Base-by-base conservation (phyloP, 1,140 invertebrate species). In the Lepidurus arcticus region DNA sequence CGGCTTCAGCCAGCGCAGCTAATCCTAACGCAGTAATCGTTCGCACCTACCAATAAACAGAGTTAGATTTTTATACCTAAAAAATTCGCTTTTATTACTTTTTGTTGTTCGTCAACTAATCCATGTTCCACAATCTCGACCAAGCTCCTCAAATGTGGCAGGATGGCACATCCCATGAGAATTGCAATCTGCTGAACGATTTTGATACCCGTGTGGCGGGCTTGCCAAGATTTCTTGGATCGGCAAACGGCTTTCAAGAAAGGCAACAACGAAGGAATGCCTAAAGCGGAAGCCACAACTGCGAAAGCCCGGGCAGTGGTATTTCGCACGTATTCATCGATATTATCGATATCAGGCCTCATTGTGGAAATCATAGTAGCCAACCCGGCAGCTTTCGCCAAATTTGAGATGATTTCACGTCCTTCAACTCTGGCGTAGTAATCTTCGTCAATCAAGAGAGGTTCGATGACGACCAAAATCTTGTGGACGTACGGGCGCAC, bases 331-430 rank as follows among this genome's bases (percentile, higher is more conserved):
- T 99, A 99, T 87, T 99, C 98, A 86, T 99, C 98, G 82, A 99
- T 98, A 84, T 99, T 99, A 85, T 99, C 98, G 84, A 99, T 99
- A 88, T 99, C 98, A 6, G 98, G 98, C 86, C 98, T 89, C 98
- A 99, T 99, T 0, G 98, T 99, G 0, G 98, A 99, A 82, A 99
- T 99, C 98, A 99, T 99, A 9, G 98, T 99, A 0, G 98, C 98
- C 42, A 99, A 87, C 79, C 98, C 98, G n/a, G 98, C 98, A 24
- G 98, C 98, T 87, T 99, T 99, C 0, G 98, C 97, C 82, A 99
- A 88, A 88, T 99, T 99, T 0, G 97, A 99, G 83, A 99, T 99
- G 80, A 99, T 99, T 87, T 99, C 98, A 84, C 98, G 89, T 77
- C 98, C 97, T 87, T 99, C 98, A 7, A 99, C 98, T 84, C 98